Conservation (phyloP, 2,888 invertebrate genomes). For the Stenotaenia linearis region DNA sequence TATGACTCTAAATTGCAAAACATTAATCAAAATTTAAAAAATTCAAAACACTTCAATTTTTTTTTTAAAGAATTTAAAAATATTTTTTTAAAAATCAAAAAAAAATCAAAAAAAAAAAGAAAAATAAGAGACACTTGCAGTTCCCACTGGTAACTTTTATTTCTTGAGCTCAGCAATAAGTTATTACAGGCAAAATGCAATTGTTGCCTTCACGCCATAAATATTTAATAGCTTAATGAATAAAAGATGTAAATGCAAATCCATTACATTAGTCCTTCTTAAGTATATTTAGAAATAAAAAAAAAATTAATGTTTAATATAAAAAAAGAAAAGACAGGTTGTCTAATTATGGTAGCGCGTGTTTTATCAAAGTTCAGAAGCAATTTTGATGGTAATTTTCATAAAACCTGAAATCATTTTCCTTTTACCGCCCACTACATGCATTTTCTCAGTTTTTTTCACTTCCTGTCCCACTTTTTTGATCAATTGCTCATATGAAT, state of each 20-base stretch:
- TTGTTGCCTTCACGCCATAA: not conserved
- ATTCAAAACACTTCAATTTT: no score
- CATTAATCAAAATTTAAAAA: no score
- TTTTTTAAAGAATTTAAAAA: no score
- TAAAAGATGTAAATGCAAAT: constrained; percentile 18
- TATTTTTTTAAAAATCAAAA: no score
- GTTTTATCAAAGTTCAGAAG: constrained; percentile 21
- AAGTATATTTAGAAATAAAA: constrained; percentile 13
- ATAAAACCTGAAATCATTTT: constrained; percentile 11
- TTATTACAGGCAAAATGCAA: not conserved
- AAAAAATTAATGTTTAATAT: not conserved
- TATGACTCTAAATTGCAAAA: not conserved
- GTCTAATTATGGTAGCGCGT: constrained; percentile 3
- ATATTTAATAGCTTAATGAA: constrained; percentile 14
- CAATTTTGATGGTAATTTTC: not conserved
- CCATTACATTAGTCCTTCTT: not conserved
- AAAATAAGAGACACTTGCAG: not conserved
- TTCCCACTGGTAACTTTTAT: not conserved
- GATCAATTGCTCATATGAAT: not conserved
- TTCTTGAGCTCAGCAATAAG: not conserved
- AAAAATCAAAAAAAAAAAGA: not conserved
- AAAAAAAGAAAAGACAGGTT: not conserved
- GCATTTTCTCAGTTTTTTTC: not conserved
- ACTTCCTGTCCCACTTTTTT: not conserved
- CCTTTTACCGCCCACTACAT: constrained; percentile 1